Conservation (phyloP, 2,888 invertebrate species). For the Apoderus coryli region DNA sequence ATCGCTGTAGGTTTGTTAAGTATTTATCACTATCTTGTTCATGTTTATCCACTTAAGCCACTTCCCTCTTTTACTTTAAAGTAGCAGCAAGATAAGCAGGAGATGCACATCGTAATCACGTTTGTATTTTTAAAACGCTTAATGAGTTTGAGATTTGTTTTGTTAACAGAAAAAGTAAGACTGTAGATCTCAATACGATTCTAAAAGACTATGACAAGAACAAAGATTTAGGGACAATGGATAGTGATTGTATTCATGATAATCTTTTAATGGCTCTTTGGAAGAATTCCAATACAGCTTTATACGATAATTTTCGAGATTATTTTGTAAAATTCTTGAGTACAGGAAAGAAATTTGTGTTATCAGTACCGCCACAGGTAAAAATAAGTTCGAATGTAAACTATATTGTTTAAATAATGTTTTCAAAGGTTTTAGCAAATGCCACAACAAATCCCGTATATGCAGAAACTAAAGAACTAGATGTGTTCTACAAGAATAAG, state of each 20-base stretch:
- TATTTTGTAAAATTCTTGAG: too few species aligned
- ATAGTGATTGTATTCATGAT: slow-evolving; percentile 35
- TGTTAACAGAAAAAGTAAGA: slow-evolving; percentile 23
- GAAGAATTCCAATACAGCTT: slow-evolving; percentile 15
- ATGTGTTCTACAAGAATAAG: slow-evolving; percentile 23
- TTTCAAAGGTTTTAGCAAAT: slow-evolving; percentile 14
- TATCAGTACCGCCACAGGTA: slow-evolving; percentile 29
- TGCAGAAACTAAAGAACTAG: slow-evolving; percentile 17
- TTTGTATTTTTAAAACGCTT: too few species aligned
- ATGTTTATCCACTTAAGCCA: too few species aligned
- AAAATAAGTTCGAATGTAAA: too few species aligned
- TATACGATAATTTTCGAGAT: too few species aligned
- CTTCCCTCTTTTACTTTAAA: too few species aligned
- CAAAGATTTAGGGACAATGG: slow-evolving; percentile 15
- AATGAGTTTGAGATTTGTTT: too few species aligned
- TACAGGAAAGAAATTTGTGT: slow-evolving; percentile 20
- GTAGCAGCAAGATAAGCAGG: too few species aligned
- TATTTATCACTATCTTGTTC: too few species aligned
- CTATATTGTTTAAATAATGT: too few species aligned
- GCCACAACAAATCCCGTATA: slow-evolving; percentile 17
- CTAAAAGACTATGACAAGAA: slow-evolving; percentile 21
- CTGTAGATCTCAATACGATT: slow-evolving; percentile 18
- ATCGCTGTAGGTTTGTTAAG: slow-evolving; percentile 35
- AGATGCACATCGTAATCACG: too few species aligned
- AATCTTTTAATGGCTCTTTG: slow-evolving; percentile 25